Percentiles rank a stretch among this genome's conserved stretches.
Conservation (phyloP, 2,797 vertebrate species). For the Sebastes dallii region DNA sequence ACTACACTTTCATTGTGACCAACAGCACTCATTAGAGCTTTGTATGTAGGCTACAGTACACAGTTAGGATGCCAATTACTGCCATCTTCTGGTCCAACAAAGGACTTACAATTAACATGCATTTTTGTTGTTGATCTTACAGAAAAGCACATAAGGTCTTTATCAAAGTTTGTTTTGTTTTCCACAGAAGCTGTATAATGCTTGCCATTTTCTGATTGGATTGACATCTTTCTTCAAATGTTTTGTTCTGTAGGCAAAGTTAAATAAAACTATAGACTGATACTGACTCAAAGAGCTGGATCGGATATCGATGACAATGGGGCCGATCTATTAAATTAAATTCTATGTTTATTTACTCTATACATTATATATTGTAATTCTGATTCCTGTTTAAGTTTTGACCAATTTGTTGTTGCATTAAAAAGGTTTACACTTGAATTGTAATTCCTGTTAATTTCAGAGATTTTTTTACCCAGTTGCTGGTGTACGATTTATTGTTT, state of each 20-base stretch:
- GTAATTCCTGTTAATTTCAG: too few relatives aligned
- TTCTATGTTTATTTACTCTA: too few relatives aligned
- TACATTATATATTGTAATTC: too few relatives aligned
- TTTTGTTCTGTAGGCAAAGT: neutral
- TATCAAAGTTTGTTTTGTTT: neutral
- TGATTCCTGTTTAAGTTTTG: too few relatives aligned
- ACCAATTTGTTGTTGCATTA: too few relatives aligned
- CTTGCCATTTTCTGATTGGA: neutral
- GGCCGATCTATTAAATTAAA: too few relatives aligned
- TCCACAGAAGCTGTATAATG: neutral
- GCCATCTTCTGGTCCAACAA: slow-evolving; percentile 27
- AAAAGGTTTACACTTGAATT: too few relatives aligned
- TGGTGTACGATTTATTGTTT: too few relatives aligned
- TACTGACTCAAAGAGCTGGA: too few relatives aligned
- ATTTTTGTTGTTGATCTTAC: neutral
- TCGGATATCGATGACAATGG: too few relatives aligned
- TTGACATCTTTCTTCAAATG: neutral
- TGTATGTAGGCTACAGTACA: neutral
- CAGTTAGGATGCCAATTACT: neutral
- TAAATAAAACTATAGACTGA: neutral
- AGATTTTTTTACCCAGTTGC: too few relatives aligned
- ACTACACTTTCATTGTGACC: neutral
- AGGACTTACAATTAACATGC: neutral
- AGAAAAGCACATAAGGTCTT: neutral
- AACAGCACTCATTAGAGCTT: neutral